These are phyloP conservation scores for Nesidiocoris tenuis DNA, from an alignment of 2,888 invertebrate genomes.

Conservation along the genomic window DNA sequence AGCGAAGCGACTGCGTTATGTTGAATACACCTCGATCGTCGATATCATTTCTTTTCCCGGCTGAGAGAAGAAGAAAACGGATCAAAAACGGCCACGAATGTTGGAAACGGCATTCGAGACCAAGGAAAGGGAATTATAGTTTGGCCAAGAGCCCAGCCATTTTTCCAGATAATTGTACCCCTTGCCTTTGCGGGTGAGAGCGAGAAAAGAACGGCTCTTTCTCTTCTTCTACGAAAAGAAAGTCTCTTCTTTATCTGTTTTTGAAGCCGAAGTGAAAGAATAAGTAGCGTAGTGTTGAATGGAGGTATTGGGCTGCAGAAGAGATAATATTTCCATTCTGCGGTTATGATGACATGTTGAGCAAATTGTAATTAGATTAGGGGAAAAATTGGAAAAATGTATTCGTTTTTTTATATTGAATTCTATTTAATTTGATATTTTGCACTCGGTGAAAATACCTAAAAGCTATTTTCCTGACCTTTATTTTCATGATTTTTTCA, in stretches of 20 bases:
- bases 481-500: no score
- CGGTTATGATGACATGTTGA: no score
- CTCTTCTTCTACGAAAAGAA: background rate
- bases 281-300: no score
- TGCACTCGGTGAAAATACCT: no score
- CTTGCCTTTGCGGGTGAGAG: background rate
- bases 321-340: no score
- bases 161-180: conserved; percentile 55
- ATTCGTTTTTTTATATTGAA: no score
- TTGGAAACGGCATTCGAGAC: background rate
- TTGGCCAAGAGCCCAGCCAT: conserved; percentile 53
- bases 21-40: background rate
- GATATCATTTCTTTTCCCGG: background rate
- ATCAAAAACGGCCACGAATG: background rate
- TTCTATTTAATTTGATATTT: no score
- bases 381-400: no score
- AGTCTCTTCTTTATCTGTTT: background rate
- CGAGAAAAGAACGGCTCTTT: background rate
- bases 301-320: no score
- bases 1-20: no score
- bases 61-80: background rate
- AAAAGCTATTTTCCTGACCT: no score
- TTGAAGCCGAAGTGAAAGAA: background rate
- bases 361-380: no score
- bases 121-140: conserved; percentile 36